phyloP scores from a whole-genome alignment of 2,888 invertebrate species.

The Stenichneumon culpator region DNA sequence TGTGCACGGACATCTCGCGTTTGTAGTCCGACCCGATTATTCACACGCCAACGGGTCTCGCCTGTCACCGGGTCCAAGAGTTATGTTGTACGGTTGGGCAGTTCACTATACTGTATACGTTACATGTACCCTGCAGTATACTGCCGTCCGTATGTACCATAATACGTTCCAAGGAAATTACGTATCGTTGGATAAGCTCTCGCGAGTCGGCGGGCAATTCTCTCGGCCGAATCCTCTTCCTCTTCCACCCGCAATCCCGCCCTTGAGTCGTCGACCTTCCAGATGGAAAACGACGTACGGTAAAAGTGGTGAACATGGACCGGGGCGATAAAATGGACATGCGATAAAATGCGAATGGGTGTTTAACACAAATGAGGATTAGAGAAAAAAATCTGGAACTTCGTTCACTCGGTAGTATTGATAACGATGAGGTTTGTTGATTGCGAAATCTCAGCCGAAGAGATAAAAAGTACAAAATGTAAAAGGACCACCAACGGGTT shows the following conservation, averaged over 20 bases:
- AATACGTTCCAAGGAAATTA: constrained; percentile 64
- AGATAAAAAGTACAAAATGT: too few species aligned
- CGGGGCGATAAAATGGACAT: too few species aligned
- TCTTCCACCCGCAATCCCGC: neutral
- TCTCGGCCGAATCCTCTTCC: neutral
- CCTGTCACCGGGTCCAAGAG: constrained; percentile 70
- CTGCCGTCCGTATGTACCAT: constrained; percentile 12
- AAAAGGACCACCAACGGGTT: too few species aligned
- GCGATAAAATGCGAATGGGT: too few species aligned
- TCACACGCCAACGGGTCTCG: constrained; percentile 69
- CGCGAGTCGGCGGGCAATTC: constrained; percentile 7
- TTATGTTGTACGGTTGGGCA: constrained; percentile 63
- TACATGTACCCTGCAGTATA: constrained; percentile 34
- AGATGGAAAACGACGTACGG: neutral
- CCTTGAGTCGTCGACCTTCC: neutral
- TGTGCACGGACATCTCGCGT: constrained; percentile 66
- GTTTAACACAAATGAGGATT: too few species aligned
- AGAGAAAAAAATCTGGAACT: too few species aligned
- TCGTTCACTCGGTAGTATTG: too few species aligned
- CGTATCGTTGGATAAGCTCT: constrained; percentile 51
- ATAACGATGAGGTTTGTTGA: too few species aligned
- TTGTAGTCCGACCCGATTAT: constrained; percentile 71
- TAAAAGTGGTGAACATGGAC: too few species aligned
- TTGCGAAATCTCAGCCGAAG: too few species aligned
- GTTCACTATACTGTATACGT: constrained; percentile 51